Base-by-base conservation (phyloP, 2,113 vertebrate species). In the Neopipo cinnamomea region DNA sequence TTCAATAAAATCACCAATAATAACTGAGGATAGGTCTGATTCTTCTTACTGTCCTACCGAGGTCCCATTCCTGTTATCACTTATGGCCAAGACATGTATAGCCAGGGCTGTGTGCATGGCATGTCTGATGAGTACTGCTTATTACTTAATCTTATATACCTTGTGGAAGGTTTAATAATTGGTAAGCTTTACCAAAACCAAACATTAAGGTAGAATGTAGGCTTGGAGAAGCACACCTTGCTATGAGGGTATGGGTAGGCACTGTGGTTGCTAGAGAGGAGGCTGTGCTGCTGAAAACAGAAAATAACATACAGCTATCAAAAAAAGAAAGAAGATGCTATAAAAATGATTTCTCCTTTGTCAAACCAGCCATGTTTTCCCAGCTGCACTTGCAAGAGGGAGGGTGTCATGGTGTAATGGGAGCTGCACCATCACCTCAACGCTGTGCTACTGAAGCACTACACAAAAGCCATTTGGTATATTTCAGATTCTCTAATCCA, bases 381-480 rank as follows among this genome's bases (percentile, higher is more conserved):
- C 78, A 68, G 44, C 22, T 65, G 28, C 2, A 1, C 49, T 5
- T 4, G 44, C 27, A 56, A 53, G 21, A 91, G 63, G n/a, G 37
- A 39, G 0, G 2, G 37, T 22, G 27, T 24, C 35, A 9, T 0
- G 8, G 18, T 37, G 23, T 35, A 31, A 31, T 12, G 16, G 28
- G 55, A 92, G 42, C 87, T 70, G 63, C 7, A 2, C 67, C 63
- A 20, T 62, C 75, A 71, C 50, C 82, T 27, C 2, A 0, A 10
- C 1, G 3, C 68, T 84, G 33, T 2, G 14, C 73, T 50, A 11
- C 52, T 33, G 72, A 44, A 52, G 31, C 56, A 22, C 44, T 35
- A 13, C 58, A 61, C 56, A 70, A 58, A 67, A 82, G 88, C n/a
- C 50, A 35, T 39, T 91, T 76, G 68, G 73, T 70, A 23, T 11